These are phyloP conservation scores for Lithophane socia DNA, from an alignment of 2,888 invertebrate species.

Conservation along the genomic window DNA sequence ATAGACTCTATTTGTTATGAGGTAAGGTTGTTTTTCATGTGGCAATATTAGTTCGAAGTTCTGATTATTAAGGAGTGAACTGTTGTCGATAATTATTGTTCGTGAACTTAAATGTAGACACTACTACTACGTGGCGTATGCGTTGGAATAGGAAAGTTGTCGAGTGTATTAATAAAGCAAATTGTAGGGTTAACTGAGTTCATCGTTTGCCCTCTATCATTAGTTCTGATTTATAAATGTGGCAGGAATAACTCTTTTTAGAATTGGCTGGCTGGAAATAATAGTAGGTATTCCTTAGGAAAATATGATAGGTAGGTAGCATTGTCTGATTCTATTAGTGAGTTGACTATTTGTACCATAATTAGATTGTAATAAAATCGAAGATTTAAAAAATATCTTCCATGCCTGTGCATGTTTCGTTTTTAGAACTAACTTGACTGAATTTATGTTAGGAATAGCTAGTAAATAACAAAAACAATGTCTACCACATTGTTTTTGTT, in stretches of 20 bases:
- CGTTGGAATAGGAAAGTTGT: slow-evolving; percentile 57
- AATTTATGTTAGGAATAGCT: too few species aligned
- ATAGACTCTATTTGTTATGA: slow-evolving; percentile 58
- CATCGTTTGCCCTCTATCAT: slow-evolving; percentile 54
- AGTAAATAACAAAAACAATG: too few species aligned
- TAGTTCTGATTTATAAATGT: slow-evolving; percentile 58
- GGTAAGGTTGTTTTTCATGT: slow-evolving; percentile 66
- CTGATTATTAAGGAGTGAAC: slow-evolving; percentile 86
- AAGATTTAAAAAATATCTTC: neutral
- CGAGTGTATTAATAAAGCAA: slow-evolving; percentile 59
- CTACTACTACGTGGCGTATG: slow-evolving; percentile 57
- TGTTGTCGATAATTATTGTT: slow-evolving; percentile 86
- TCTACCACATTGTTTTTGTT: too few species aligned
- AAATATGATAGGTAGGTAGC: slow-evolving; percentile 6
- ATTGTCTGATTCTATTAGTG: neutral
- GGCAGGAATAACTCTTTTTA: slow-evolving; percentile 45
- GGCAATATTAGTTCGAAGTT: slow-evolving; percentile 50
- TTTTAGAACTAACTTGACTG: neutral
- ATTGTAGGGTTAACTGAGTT: slow-evolving; percentile 61
- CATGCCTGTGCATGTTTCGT: neutral
- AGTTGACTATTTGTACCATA: neutral
- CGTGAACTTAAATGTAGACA: slow-evolving; percentile 74
- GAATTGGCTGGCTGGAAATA: slow-evolving; percentile 17
- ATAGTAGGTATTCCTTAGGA: neutral
- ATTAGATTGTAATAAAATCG: neutral